Percentiles rank a stretch among this genome's conserved stretches.
These are phyloP conservation scores for Paracanthobrama guichenoti DNA, from an alignment of 2,113 vertebrate species.

Conservation along the genomic window DNA sequence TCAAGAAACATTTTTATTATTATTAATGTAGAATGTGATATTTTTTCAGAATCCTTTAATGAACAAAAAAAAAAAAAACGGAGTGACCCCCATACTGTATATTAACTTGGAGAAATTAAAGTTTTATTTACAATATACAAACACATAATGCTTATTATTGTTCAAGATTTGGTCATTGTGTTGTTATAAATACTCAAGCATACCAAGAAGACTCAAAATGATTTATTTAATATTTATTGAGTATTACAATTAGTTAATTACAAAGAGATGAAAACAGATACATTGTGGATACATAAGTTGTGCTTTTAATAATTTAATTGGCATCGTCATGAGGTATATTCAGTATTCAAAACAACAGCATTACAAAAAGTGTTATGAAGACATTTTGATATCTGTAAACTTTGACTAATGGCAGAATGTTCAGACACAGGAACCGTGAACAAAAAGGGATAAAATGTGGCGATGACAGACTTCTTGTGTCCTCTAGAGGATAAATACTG, in stretches of 20 bases:
- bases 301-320: not conserved
- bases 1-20: too few species aligned
- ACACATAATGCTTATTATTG: not conserved
- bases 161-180: not conserved
- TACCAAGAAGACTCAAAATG: not conserved
- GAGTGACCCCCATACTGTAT: not conserved
- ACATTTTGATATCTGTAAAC: not conserved
- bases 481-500: not conserved
- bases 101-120: not conserved
- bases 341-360: not conserved
- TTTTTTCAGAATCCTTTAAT: too few species aligned
- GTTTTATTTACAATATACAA: not conserved
- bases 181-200: not conserved
- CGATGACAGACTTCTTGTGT: too few species aligned
- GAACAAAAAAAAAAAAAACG: too few species aligned
- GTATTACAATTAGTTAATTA: not conserved
- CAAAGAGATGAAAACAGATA: not conserved
- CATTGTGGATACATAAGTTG: not conserved
- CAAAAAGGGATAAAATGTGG: too few species aligned
- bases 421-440: not conserved
- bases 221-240: not conserved
- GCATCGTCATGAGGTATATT: not conserved
- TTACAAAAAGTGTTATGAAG: not conserved
- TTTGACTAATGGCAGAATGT: not conserved
- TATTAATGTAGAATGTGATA: too few species aligned